Conservation (phyloP, 30 jellyfish, hydroid and myxozoan genomes). For the Hydractinia symbiolongicarpus region DNA sequence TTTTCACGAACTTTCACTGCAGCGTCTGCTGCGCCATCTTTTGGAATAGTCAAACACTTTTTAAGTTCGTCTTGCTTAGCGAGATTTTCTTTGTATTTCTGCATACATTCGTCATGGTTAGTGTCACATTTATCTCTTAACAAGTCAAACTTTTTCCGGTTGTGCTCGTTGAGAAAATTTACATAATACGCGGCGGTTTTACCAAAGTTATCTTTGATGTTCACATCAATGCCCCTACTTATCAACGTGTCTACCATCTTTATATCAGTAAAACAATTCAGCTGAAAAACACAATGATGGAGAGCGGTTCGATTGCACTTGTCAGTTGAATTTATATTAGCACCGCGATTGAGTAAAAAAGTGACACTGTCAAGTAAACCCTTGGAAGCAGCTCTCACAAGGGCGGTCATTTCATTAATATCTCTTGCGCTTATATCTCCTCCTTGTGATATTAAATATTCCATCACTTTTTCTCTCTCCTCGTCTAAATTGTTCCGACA, state of each 20-base stretch:
- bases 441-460: background rate
- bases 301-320: constrained; percentile 1
- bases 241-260: background rate
- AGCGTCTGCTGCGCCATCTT: background rate
- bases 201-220: constrained; percentile 1
- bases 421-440: constrained; percentile 25
- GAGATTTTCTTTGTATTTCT: background rate
- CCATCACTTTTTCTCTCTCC: background rate
- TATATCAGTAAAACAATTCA: background rate
- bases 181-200: constrained; percentile 1
- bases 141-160: background rate
- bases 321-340: background rate
- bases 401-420: constrained; percentile 25
- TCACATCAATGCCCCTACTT: background rate
- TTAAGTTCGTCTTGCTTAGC: background rate
- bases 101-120: background rate
- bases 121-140: background rate
- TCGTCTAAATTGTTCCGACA: background rate
- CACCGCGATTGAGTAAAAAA: background rate
- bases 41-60: background rate
- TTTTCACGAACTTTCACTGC: background rate
- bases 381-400: constrained; percentile 3
- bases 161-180: background rate
- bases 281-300: background rate
- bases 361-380: background rate